Conservation (phyloP, 2,113 vertebrate genomes). For the Vimba vimba region DNA sequence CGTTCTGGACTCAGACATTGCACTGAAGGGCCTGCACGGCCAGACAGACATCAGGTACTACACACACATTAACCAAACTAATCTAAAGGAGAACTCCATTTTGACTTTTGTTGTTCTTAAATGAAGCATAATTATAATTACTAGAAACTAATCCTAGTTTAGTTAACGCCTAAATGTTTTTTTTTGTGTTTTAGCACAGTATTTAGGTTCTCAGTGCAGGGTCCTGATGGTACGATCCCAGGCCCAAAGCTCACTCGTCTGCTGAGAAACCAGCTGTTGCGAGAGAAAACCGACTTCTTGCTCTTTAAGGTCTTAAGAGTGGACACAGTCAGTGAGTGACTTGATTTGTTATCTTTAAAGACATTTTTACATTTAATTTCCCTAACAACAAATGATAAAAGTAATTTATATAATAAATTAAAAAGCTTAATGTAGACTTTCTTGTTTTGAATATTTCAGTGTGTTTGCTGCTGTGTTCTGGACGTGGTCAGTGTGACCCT, state of each 20-base stretch:
- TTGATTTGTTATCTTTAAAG: background rate
- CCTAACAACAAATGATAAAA: background rate
- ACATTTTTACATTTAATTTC: background rate
- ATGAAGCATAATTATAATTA: background rate
- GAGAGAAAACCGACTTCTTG: conserved; percentile 84
- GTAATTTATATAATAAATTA: background rate
- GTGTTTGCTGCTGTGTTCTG: conserved; percentile 86
- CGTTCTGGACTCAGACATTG: conserved; percentile 82
- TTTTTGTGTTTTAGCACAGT: conserved; percentile 79
- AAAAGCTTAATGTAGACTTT: background rate
- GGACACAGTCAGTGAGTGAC: conserved; percentile 82
- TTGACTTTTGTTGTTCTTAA: background rate
- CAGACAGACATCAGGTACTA: conserved; percentile 88
- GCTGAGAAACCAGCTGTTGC: conserved; percentile 80
- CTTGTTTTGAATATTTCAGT: conserved; percentile 66
- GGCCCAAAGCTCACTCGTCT: conserved; percentile 75
- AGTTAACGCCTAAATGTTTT: background rate
- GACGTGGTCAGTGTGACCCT: conserved; percentile 87
- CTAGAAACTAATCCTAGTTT: background rate
- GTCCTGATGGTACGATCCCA: conserved; percentile 73
- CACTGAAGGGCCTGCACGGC: conserved; percentile 83
- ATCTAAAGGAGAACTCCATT: background rate
- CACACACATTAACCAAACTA: background rate
- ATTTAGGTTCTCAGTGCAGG: conserved; percentile 82
- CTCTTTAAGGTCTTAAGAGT: conserved; percentile 88